Evolutionary conservation across 2,888 invertebrate genomes (phyloP).

Genomic region (Melieria omissa): DNA sequence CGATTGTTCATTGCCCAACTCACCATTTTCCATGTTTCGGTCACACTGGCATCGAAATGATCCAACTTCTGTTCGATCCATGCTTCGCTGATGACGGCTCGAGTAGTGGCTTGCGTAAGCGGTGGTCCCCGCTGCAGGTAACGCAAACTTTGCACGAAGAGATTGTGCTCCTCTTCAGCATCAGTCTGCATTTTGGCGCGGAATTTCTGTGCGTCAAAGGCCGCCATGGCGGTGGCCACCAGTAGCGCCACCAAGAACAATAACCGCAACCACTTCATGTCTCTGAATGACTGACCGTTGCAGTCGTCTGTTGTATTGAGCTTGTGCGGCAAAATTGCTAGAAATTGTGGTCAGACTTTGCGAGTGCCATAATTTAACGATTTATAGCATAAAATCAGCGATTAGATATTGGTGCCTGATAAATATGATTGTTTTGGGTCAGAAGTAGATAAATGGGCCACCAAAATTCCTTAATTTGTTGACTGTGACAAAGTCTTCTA

Average conservation of each 20-base stretch:
- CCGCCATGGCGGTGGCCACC: constrained; percentile 2
- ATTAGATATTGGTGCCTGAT: too few relatives aligned
- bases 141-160: constrained; percentile 47
- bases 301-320: not conserved
- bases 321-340: not conserved
- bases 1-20: not conserved
- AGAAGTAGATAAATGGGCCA: too few relatives aligned
- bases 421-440: too few relatives aligned
- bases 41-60: constrained; percentile 71
- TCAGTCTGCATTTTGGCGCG: constrained; percentile 22
- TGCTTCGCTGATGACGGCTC: constrained; percentile 39
- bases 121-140: constrained; percentile 42
- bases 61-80: constrained; percentile 72
- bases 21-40: constrained; percentile 69
- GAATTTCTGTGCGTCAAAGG: constrained; percentile 2
- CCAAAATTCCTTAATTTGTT: too few relatives aligned
- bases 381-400: too few relatives aligned
- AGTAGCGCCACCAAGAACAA: constrained; percentile 37
- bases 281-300: constrained; percentile 43
- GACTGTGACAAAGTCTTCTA: too few relatives aligned
- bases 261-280: constrained; percentile 46
- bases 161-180: constrained; percentile 28
- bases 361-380: too few relatives aligned
- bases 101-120: not conserved
- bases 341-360: too few relatives aligned